Conservation (phyloP, 2,888 invertebrate species). For the Erebia ligea region DNA sequence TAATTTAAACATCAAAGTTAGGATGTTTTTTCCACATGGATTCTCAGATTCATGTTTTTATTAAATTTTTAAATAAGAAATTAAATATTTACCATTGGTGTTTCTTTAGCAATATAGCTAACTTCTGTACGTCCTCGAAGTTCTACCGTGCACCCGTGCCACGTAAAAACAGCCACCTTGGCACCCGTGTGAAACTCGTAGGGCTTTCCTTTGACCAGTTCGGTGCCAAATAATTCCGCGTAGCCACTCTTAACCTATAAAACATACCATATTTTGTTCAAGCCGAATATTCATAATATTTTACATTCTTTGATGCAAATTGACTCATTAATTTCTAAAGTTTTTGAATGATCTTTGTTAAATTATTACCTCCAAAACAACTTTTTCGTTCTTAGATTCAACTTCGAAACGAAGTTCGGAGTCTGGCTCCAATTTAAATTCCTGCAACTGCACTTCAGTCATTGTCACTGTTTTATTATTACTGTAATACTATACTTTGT, state of each 20-base stretch:
- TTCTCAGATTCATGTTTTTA: too few species aligned
- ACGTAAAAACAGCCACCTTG: conserved; percentile 97
- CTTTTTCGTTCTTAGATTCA: conserved; percentile 93
- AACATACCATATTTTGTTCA: neutral
- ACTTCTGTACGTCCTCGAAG: conserved; percentile 95
- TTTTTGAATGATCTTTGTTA: neutral
- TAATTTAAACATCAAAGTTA: too few species aligned
- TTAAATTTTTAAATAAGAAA: neutral
- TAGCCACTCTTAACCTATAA: conserved; percentile 92
- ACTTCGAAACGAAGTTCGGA: conserved; percentile 97
- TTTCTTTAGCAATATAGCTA: conserved; percentile 97
- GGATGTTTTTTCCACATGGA: too few species aligned
- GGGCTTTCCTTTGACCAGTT: conserved; percentile 95
- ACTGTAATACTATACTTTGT: neutral
- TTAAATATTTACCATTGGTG: conserved; percentile 92
- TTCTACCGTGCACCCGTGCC: conserved; percentile 96
- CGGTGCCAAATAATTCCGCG: conserved; percentile 98
- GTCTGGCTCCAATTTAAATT: conserved; percentile 93
- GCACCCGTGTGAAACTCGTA: conserved; percentile 95
- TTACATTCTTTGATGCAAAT: neutral
- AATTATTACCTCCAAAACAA: conserved; percentile 86
- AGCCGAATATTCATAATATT: neutral
- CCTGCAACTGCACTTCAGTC: conserved; percentile 82
- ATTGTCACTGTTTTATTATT: conserved; percentile 45
- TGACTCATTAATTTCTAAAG: neutral